Evolutionary conservation across 2,113 vertebrate species (phyloP), one percentile per base, ranked within the genome.

Genomic region (Sapayoa aenigma): DNA sequence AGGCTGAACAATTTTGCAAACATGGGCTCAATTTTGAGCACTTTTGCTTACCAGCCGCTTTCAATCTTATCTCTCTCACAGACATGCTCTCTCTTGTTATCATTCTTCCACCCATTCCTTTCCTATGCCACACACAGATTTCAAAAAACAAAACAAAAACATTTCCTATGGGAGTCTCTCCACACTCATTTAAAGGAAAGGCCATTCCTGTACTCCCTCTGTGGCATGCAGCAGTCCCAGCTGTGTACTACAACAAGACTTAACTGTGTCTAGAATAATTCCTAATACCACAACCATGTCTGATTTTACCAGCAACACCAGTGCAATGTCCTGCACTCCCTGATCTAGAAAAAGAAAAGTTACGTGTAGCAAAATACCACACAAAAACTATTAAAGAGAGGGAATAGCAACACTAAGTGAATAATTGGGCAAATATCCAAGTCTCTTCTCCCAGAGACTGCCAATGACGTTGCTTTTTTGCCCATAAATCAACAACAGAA

Each of bases 221-320:
- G 52, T 84, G 96, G 84, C 80, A 75, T 87, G 90, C 56, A 94
- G 87, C 95, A 96, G 89, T 84, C 74, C 77, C 92, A 71, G 74
- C 84, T 95, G 81, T 79, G 93, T 87, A 37, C 85, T 80, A 69
- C 91, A 89, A 35, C 39, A 96, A 94, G 95, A 94, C 68, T 79
- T 62, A 60, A 59, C 42, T 31, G 27, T 30, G 47, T 19, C 83
- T 87, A 95, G 91, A 97, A 90, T 91, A 91, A 95, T 72, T 80
- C 80, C 66, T 84, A 92, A 92, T 81, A 77, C 76, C 96, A 96
- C 95, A 96, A 89, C 89, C 97, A 87, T 90, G 69, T 82, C 84
- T 94, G 88, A 90, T 73, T 81, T 87, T 62, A 90, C 89, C 84
- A 82, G 76, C 41, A 92, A 94, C 96, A 84, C 56, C 73, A 63